Evolutionary conservation across 2,888 invertebrate genomes (phyloP).

Genomic region (Slavum lentiscoides): DNA sequence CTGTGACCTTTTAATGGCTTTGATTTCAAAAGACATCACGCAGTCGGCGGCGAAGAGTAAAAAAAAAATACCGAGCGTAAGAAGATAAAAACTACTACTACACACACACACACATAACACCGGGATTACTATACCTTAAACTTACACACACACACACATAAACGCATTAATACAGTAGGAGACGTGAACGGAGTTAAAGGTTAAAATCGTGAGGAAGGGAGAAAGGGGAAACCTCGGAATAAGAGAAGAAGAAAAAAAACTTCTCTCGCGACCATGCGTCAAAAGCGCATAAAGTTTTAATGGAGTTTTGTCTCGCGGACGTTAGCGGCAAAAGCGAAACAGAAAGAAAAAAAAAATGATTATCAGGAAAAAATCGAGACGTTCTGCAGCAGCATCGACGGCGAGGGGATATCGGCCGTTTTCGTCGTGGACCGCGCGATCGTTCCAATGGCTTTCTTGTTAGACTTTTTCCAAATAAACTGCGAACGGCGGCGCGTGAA

Average conservation of each 20-base stretch:
- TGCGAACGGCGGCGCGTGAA: neutral
- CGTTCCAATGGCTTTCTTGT: neutral
- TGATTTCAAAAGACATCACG: slow-evolving; percentile 11
- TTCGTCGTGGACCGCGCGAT: neutral
- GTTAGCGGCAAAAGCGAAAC: too few species aligned
- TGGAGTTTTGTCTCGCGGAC: slow-evolving; percentile 5
- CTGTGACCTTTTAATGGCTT: slow-evolving; percentile 20
- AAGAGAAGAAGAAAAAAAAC: neutral
- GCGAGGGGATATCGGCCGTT: slow-evolving; percentile 14
- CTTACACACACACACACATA: neutral
- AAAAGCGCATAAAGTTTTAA: slow-evolving; percentile 23
- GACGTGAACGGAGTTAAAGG: neutral
- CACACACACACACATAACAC: neutral
- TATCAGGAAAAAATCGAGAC: slow-evolving; percentile 17
- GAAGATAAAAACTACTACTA: neutral
- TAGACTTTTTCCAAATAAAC: neutral
- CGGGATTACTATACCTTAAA: neutral
- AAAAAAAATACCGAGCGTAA: neutral
- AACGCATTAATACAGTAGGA: neutral
- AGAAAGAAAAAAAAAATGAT: slow-evolving; percentile 2
- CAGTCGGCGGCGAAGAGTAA: too few species aligned
- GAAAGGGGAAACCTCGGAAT: neutral
- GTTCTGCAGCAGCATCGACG: neutral
- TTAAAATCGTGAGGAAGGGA: neutral
- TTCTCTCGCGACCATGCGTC: neutral